Percentiles rank a stretch among this genome's conserved stretches.
phyloP scores from a whole-genome alignment of 2,888 invertebrate genomes.

The Nomada fabriciana region DNA sequence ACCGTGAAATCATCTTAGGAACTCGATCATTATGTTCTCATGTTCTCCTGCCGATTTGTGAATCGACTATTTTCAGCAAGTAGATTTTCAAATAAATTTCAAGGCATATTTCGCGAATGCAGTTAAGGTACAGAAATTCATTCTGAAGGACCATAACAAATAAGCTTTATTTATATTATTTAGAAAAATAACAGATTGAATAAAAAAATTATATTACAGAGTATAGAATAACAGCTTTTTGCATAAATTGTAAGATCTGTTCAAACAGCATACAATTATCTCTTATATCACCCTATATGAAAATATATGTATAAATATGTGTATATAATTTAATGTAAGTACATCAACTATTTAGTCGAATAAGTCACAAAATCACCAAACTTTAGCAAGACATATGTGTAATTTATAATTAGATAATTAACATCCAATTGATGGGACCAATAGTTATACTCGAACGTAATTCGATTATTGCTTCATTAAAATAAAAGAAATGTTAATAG shows the following conservation, averaged over 20 bases:
- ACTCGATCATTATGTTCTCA: no score
- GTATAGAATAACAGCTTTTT: slow-evolving; percentile 8
- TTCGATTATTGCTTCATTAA: slow-evolving; percentile 7
- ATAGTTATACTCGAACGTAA: not conserved
- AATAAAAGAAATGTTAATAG: not conserved
- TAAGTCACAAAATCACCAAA: not conserved
- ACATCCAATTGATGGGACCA: not conserved
- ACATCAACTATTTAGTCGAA: not conserved
- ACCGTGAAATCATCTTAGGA: no score
- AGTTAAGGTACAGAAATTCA: not conserved
- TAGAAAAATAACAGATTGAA: not conserved
- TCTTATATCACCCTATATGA: slow-evolving; percentile 6
- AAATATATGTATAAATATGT: not conserved
- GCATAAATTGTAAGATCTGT: slow-evolving; percentile 15
- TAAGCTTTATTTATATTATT: slow-evolving; percentile 7
- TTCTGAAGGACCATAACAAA: not conserved
- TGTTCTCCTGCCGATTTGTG: no score
- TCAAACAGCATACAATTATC: slow-evolving; percentile 23
- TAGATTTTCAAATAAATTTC: no score
- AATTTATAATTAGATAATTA: not conserved
- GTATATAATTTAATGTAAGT: no score
- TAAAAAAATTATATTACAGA: slow-evolving; percentile 9
- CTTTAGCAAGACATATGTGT: not conserved
- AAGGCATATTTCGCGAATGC: no score
- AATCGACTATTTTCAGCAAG: no score